Percentiles rank a stretch among this genome's conserved stretches.
Conservation (phyloP, 2,888 invertebrate genomes). For the Trissonchulus sp. region DNA sequence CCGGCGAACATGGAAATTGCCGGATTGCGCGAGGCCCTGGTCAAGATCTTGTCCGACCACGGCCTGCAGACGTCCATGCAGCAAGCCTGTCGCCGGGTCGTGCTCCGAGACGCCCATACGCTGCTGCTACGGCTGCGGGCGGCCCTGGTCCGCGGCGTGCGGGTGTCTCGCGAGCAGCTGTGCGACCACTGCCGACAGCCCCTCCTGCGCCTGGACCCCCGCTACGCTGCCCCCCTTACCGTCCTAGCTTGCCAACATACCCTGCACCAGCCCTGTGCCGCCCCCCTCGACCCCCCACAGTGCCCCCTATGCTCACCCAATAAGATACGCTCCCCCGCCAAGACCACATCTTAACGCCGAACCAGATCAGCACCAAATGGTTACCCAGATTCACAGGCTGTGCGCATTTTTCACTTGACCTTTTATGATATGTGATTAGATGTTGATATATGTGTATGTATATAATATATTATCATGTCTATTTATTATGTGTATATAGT, state of each 20-base stretch:
- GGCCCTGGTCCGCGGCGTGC: background rate
- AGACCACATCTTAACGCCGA: no score
- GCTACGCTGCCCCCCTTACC: background rate
- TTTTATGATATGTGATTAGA: no score
- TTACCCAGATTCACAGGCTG: no score
- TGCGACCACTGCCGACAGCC: conserved; percentile 2
- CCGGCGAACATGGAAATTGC: conserved; percentile 76
- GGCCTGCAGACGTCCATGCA: conserved; percentile 67
- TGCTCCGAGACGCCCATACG: background rate
- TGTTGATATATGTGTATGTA: no score
- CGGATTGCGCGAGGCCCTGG: conserved; percentile 78
- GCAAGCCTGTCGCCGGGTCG: conserved; percentile 33
- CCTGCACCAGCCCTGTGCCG: conserved; percentile 9
- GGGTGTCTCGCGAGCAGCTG: background rate
- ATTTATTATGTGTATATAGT: no score
- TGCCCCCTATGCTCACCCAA: background rate
- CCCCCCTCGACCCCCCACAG: background rate
- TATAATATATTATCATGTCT: no score
- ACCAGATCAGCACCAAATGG: no score
- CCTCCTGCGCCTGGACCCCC: background rate
- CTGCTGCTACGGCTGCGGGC: background rate
- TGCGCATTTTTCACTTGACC: no score
- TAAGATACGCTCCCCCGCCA: background rate
- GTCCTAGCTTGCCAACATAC: conserved; percentile 19
- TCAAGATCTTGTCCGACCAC: conserved; percentile 91